Conservation (phyloP, 1,140 invertebrate species). For the Eriosoma lanigerum region DNA sequence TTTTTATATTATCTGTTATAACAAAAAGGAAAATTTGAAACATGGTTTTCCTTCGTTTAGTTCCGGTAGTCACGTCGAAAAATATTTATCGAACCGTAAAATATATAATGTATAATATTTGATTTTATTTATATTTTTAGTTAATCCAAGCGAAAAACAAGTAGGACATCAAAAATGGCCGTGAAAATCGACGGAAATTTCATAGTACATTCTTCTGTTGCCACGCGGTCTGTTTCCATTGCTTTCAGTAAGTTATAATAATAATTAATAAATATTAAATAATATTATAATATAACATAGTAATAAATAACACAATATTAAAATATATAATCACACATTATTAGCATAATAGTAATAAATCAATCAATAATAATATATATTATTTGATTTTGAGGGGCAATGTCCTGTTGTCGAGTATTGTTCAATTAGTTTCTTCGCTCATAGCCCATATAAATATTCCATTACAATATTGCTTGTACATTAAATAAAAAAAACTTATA, state of each 20-base stretch:
- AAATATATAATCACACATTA: too few species aligned
- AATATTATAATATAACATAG: background rate
- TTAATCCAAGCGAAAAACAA: background rate
- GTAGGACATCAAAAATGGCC: background rate
- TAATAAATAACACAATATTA: too few species aligned
- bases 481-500: too few species aligned
- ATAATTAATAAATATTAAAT: background rate
- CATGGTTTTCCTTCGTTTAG: background rate
- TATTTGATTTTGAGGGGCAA: background rate
- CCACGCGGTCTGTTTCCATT: constrained; percentile 5
- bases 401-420: background rate
- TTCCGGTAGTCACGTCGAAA: background rate
- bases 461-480: too few species aligned
- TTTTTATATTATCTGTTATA: background rate
- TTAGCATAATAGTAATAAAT: background rate
- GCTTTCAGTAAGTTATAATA: constrained; percentile 11
- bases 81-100: background rate
- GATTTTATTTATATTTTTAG: background rate
- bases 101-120: background rate
- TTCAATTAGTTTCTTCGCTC: too few species aligned
- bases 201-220: background rate
- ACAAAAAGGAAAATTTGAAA: background rate
- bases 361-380: background rate
- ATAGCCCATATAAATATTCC: too few species aligned
- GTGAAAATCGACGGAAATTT: constrained; percentile 14